Evolutionary conservation across 2,888 invertebrate genomes (phyloP), one percentile per base, ranked within the genome.

Genomic region (Nowickia ferox): DNA sequence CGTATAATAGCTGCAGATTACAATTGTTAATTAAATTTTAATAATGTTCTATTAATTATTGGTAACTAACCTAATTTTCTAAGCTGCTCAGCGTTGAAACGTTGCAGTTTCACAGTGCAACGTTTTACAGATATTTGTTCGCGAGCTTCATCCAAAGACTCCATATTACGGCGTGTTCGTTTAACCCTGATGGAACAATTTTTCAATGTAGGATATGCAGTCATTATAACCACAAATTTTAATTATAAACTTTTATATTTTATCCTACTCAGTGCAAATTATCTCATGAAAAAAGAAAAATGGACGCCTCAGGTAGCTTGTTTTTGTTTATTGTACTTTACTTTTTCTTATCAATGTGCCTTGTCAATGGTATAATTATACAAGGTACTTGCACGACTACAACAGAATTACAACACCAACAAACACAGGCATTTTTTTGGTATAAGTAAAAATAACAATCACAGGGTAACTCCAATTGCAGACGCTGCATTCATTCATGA

Each of bases 61-160:
- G 13, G 0, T 40, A 57, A 42, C 75, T 53, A 59, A 83, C 86
- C 86, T 46, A 86, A 68, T 38, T 83, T 65, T 19, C 72, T 46
- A 15, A 86, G 86, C 51, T 86, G 75, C 17, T 86, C 86, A n/a
- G 79, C 79, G 51, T 86, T 76, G 53, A 63, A 86, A 38, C 83
- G 83, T 75, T 83, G 86, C 22, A 86, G 63, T 44, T 83, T 76
- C 15, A 86, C 86, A 9, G 83, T 86, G 68, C 86, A 86, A 30
- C 86, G 83, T 72, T 86, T 86, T 61, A 86, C 75, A 15, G 83
- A 72, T 17, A 86, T 78, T 76, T 86, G 86, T 22, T 86, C 86
- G 1, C 86, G 79, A 40, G 53, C 72, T 61, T 86, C 83, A 61
- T 86, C 86, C 61, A 86, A 9, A 3, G 86, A 83, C 13, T 75